These are phyloP conservation scores for Mellivora capensis DNA, from an alignment of 2,113 vertebrate species.

Conservation along the genomic window DNA sequence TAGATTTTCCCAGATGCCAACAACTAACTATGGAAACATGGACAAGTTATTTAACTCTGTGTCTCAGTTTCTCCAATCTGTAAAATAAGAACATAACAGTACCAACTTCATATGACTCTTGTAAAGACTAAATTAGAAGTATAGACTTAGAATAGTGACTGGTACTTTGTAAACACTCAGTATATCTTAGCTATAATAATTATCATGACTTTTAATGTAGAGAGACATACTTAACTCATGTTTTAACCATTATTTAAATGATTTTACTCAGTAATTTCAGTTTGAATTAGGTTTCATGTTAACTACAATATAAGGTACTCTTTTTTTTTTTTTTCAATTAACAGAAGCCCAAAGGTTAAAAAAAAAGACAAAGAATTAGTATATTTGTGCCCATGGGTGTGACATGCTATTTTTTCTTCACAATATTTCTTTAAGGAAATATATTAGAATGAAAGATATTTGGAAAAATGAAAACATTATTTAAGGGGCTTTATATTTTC, in stretches of 20 bases:
- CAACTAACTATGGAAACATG: not conserved
- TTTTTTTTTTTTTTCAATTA: not conserved
- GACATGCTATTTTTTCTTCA: not conserved
- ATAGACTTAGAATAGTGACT: not conserved
- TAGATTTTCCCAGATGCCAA: not conserved
- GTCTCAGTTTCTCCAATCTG: not conserved
- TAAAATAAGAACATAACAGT: not conserved
- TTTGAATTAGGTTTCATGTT: not conserved
- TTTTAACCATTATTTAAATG: not conserved
- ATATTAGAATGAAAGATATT: not conserved
- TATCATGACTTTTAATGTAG: not conserved
- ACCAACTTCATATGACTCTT: not conserved
- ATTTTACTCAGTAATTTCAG: not conserved
- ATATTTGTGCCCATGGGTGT: not conserved
- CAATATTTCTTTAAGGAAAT: not conserved
- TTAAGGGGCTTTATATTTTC: constrained; percentile 6
- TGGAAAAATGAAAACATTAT: constrained; percentile 17
- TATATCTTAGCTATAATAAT: not conserved
- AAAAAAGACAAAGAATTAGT: not conserved
- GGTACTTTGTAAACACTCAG: not conserved
- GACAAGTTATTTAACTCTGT: not conserved
- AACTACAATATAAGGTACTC: not conserved
- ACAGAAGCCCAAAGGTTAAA: not conserved
- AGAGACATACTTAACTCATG: not conserved
- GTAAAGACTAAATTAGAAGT: not conserved